Percentiles rank a stretch among this genome's conserved stretches.
Evolutionary conservation across 1,140 invertebrate species (phyloP).

Genomic region (Drosophila neocordata): DNA sequence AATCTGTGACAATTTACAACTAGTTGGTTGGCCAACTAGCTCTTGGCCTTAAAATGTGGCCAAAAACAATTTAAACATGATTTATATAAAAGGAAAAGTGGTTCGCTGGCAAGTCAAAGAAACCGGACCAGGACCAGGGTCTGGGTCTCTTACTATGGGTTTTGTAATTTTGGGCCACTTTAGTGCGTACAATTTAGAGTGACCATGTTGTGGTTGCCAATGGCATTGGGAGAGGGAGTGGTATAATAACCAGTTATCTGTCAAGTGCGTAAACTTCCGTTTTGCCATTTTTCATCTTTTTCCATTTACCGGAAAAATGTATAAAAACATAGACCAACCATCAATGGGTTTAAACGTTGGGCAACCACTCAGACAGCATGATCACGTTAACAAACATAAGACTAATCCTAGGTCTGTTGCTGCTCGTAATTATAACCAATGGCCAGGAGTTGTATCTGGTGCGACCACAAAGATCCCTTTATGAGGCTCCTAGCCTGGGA

Average conservation of each 20-base stretch:
- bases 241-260: constrained; percentile 1
- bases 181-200: constrained; percentile 16
- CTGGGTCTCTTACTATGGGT: not conserved
- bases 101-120: not conserved
- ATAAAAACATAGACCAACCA: not conserved
- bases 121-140: constrained; percentile 18
- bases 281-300: constrained; percentile 2
- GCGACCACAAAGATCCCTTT: constrained; percentile 1
- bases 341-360: constrained; percentile 4
- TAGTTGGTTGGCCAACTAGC: constrained; percentile 1
- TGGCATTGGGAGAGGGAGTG: not conserved
- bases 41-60: constrained; percentile 10
- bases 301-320: not conserved
- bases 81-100: constrained; percentile 7
- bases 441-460: not conserved
- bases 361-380: not conserved
- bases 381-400: not conserved
- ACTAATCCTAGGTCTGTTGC: not conserved
- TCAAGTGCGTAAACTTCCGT: constrained; percentile 11
- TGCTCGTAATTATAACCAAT: not conserved
- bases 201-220: constrained; percentile 4
- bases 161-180: constrained; percentile 1
- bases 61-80: not conserved
- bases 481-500: not conserved
- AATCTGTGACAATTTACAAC: constrained; percentile 12